These are phyloP conservation scores for Ursus arctos DNA, from an alignment of 2,113 vertebrate species.

Conservation along the genomic window DNA sequence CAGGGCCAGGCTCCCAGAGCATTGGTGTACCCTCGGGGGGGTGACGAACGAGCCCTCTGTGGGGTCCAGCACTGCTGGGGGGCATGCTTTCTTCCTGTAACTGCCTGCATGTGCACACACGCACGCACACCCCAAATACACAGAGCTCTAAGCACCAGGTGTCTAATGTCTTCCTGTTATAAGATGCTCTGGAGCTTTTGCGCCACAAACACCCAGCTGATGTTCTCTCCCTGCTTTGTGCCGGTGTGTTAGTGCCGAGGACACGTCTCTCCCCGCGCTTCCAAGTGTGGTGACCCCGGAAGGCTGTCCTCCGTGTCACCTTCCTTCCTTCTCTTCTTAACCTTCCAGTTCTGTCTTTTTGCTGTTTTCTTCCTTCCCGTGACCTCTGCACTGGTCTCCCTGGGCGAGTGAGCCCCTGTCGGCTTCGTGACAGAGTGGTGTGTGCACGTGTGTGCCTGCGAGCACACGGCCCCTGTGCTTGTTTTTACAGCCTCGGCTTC, in stretches of 20 bases:
- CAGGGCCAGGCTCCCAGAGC: background rate
- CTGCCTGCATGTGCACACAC: too few species aligned
- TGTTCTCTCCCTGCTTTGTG: background rate
- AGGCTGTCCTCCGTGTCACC: background rate
- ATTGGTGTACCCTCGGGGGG: background rate
- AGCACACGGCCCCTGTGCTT: background rate
- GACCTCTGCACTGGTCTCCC: background rate
- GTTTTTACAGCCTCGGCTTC: background rate
- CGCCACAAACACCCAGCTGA: accelerated
- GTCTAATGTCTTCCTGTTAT: background rate
- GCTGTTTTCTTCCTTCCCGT: background rate
- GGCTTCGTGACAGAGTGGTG: accelerated
- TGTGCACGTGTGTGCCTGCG: accelerated
- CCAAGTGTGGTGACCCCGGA: background rate
- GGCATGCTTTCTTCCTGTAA: background rate
- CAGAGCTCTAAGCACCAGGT: too few species aligned
- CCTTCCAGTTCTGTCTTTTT: background rate
- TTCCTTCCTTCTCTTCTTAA: background rate
- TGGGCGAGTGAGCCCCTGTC: background rate
- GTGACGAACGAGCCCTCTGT: accelerated
- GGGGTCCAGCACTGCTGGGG: background rate
- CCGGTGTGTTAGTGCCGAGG: too few species aligned
- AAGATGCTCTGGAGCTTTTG: background rate
- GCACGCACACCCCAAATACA: background rate
- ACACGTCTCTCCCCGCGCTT: accelerated